Evolutionary conservation across 2,113 vertebrate species (phyloP).

Genomic region (Leptocoma aspasia): DNA sequence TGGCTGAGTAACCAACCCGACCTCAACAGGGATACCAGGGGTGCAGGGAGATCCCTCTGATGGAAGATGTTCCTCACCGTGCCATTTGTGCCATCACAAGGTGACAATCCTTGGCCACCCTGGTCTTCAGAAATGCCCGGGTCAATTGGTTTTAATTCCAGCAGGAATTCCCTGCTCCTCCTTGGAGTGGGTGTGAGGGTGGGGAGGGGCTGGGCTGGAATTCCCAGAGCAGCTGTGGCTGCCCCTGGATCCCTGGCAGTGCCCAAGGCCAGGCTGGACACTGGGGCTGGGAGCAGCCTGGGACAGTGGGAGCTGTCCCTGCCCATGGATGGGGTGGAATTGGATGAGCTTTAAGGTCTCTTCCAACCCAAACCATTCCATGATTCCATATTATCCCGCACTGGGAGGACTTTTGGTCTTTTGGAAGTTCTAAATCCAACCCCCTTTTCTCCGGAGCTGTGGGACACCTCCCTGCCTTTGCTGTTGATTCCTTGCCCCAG

Average conservation of each 20-base stretch:
- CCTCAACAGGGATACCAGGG: fast-evolving
- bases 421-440: background rate
- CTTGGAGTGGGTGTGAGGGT: background rate
- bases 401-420: background rate
- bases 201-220: fast-evolving
- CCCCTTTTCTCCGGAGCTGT: background rate
- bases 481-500: background rate
- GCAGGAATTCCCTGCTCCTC: background rate
- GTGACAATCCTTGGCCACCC: background rate
- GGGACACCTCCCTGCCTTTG: background rate
- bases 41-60: background rate
- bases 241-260: background rate
- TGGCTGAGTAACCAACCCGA: background rate
- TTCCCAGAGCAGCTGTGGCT: background rate
- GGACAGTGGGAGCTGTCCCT: background rate
- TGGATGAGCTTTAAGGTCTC: background rate
- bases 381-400: background rate
- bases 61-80: fast-evolving
- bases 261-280: background rate
- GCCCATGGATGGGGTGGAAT: background rate
- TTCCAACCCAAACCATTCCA: background rate
- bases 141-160: background rate
- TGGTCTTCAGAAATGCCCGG: fast-evolving
- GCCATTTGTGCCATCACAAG: fast-evolving
- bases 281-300: fast-evolving